phyloP scores from a whole-genome alignment of 2,888 invertebrate species.

The Orthosia gracilis region DNA sequence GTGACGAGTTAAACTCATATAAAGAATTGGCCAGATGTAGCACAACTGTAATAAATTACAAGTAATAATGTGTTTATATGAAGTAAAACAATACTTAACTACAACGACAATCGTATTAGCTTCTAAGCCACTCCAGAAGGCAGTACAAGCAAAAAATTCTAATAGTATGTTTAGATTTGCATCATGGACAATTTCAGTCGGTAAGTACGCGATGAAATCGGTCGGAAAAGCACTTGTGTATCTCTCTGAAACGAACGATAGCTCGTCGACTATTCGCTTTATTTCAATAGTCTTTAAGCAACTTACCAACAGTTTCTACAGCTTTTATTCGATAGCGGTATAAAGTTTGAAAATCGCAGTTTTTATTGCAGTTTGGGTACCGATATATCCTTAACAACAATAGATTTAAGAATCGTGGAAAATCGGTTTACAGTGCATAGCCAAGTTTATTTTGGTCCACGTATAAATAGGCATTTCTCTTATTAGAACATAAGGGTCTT shows the following conservation, averaged over 20 bases:
- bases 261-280: constrained; percentile 53
- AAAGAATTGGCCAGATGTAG: too few species aligned
- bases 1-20: too few species aligned
- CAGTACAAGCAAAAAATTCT: constrained; percentile 3
- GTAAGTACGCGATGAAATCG: constrained; percentile 56
- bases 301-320: constrained; percentile 65
- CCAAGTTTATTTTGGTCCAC: background rate
- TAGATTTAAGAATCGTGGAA: constrained; percentile 37
- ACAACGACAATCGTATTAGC: background rate
- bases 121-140: background rate
- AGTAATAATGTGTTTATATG: background rate
- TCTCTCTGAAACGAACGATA: constrained; percentile 47
- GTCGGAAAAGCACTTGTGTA: constrained; percentile 59
- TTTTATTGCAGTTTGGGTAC: constrained; percentile 71
- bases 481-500: background rate
- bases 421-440: constrained; percentile 35
- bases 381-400: constrained; percentile 57
- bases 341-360: constrained; percentile 71
- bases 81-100: background rate
- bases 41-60: too few species aligned
- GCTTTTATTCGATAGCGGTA: constrained; percentile 60
- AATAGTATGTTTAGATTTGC: constrained; percentile 41
- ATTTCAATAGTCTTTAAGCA: constrained; percentile 70
- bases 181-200: constrained; percentile 47
- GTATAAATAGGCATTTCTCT: background rate